Base-by-base conservation (phyloP, 2,888 invertebrate species). In the Leptura quadrifasciata region DNA sequence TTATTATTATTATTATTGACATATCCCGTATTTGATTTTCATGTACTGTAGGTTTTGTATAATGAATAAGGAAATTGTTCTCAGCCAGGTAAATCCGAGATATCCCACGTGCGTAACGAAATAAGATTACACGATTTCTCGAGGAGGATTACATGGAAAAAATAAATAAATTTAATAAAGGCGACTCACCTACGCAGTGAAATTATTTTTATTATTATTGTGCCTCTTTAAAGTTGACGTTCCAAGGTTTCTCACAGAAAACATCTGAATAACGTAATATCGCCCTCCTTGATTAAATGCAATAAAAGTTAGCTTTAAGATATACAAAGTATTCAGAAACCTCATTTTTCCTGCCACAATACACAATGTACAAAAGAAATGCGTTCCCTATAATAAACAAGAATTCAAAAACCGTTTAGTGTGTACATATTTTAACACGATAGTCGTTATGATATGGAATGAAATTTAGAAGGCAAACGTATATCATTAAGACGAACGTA, bases 221-320 rank as follows among this genome's bases (percentile, higher is more conserved):
- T 15, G 15, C 12, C 47, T 47, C n/a, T 15, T 47, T 31, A 31
- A 31, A 17, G 55, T 55, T 58, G 24, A 12, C 57, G 57, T 57
- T 57, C 15, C 5, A 24, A 27, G n/a, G 21, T n/a, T 58, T n/a
- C 15, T 52, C 21, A 47, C 47, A 63, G 64, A 65, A 52, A 47
- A 65, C 64, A 39, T 65, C 64, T 47, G 64, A 65, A 67, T 55
- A 55, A 39, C 63, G 24, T 39, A 67, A 67, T 67, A 55, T 54
- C 54, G n/a, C 67, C 65, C 54, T 67, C 67, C 27, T 67, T 67
- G 67, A 67, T 67, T 67, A 67, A 67, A 67, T 27, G 67, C 47
- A 67, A 54, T 54, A 67, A 67, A 67, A 24, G 67, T 67, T 27
- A 54, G 54, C 67, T 67, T 54, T 67, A 47, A 67, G 67, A 67